Base-by-base conservation (phyloP, 2,888 invertebrate genomes). In the Drosophila ezoana region DNA sequence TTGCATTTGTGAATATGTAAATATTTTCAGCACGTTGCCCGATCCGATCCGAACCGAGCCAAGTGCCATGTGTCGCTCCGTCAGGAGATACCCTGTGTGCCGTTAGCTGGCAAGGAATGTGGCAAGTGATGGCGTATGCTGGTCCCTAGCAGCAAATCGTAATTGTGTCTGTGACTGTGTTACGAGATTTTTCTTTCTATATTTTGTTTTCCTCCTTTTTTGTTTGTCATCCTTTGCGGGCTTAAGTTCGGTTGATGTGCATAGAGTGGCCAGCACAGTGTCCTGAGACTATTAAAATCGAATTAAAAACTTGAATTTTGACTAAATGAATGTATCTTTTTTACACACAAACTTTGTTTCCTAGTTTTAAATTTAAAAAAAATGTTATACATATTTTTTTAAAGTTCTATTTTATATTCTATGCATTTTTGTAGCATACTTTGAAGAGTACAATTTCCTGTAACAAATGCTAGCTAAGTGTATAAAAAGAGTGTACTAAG, bases 1-100 rank as follows among this genome's bases (percentile, higher is more conserved):
- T 80, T 80, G 79, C 74, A 77, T 80, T 74, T 80, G 80, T 72
- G 74, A 77, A 79, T 78, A 73, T 66, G 62, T 75, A 70, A 76
- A 68, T 76, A 69, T 76, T 71, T 77, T 76, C 68, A 71, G 56
- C 59, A 62, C 72, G 52, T 59, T 66, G 60, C 74, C 56, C 64
- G 70, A 75, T 75, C 71, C 72, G 38, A 75, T 75, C 71, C 72
- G 38, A 48, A 54, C 71, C 72, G 38, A 45, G 57, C 59, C 70
- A 58, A 62, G 60, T 71, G 66, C 71, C 76, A 75, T 53, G 61
- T 75, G 75, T 63, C 51, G 48, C 65, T 37, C 56, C 72, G 61
- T 38, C 70, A 53, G 41, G 14, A 60, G 71, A 45, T 52, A 57
- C 64, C 47, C 38, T 33, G 44, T 38, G 43, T 35, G 13, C 33